Conservation (phyloP, 2,888 invertebrate species). For the Leptopilina myrica region DNA sequence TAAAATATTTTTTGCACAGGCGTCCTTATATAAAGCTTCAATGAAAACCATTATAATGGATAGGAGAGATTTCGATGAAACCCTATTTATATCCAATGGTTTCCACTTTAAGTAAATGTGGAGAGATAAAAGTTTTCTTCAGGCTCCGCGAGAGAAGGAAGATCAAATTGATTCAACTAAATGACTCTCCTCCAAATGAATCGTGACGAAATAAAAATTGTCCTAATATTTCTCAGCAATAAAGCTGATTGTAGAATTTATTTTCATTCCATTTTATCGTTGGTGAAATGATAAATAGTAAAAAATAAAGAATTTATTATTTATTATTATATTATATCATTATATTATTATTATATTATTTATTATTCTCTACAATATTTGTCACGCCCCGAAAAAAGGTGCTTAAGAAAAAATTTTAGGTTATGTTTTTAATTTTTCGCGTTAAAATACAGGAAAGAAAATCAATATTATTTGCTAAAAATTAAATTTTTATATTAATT, state of each 20-base stretch:
- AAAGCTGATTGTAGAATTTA: no score
- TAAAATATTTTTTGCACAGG: neutral
- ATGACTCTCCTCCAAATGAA: conserved; percentile 2
- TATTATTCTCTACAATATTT: no score
- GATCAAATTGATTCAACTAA: conserved; percentile 6
- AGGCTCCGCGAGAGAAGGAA: neutral
- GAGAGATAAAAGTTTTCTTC: neutral
- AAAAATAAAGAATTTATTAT: no score
- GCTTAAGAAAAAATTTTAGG: no score
- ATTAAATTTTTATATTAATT: no score
- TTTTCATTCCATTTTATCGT: neutral
- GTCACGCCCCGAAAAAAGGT: no score
- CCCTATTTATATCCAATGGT: neutral
- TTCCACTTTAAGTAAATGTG: conserved; percentile 8
- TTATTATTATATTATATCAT: no score
- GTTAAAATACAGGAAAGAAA: no score
- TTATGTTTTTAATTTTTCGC: no score
- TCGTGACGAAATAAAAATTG: neutral
- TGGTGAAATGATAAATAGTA: no score
- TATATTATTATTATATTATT: no score
- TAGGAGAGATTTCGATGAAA: conserved; percentile 10
- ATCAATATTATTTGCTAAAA: no score
- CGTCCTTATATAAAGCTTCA: neutral
- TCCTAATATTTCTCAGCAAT: neutral
- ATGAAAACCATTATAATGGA: neutral